Conservation (phyloP, 2,888 invertebrate species). For the Odontothrips loti region DNA sequence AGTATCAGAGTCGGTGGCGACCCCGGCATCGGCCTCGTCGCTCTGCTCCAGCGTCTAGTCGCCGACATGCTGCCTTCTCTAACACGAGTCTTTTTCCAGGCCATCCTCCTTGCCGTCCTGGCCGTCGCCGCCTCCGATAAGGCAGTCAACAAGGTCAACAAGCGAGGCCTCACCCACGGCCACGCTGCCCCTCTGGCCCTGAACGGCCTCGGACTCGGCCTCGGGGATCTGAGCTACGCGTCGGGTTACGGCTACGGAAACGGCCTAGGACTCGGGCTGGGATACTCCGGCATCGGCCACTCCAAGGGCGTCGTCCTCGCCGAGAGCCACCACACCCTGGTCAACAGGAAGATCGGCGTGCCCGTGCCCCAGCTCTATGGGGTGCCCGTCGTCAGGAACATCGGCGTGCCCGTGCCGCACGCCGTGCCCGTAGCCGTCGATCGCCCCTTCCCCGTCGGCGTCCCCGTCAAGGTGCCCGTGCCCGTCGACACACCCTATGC, state of each 20-base stretch:
- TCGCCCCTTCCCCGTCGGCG: constrained; percentile 46
- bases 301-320: constrained; percentile 7
- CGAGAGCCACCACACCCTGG: constrained; percentile 3
- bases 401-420: constrained; percentile 41
- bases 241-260: neutral
- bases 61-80: neutral
- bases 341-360: constrained; percentile 24
- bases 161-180: neutral
- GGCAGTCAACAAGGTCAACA: constrained; percentile 1
- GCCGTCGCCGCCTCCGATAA: neutral
- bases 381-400: constrained; percentile 58
- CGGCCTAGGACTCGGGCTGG: neutral
- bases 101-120: neutral
- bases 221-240: neutral
- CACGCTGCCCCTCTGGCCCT: neutral
- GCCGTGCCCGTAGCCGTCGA: constrained; percentile 13
- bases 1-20: neutral
- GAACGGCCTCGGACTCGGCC: neutral
- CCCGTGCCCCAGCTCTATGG: constrained; percentile 65
- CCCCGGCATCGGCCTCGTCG: neutral
- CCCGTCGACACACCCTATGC: constrained; percentile 63
- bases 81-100: neutral
- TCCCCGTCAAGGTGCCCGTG: constrained; percentile 64
- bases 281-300: constrained; percentile 6
- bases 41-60: neutral